Evolutionary conservation across 1,140 invertebrate genomes (phyloP).

Genomic region (Monomorium pharaonis): DNA sequence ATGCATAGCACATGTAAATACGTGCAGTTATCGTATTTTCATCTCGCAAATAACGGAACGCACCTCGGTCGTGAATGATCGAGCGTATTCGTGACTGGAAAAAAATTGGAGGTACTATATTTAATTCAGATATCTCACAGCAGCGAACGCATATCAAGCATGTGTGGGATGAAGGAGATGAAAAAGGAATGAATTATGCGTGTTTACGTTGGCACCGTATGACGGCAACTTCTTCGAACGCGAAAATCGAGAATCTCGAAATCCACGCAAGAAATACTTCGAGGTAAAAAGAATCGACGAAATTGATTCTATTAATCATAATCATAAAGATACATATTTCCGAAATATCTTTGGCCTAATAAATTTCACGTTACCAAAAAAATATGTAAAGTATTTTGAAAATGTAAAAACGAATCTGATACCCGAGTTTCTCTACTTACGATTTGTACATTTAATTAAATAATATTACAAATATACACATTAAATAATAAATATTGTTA

Average conservation of each 20-base stretch:
- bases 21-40: conserved; percentile 41
- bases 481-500: not conserved
- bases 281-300: not conserved
- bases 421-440: not conserved
- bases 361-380: not conserved
- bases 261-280: conserved; percentile 24
- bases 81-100: conserved; percentile 32
- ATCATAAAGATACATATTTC: not conserved
- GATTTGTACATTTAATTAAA: not conserved
- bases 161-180: not conserved
- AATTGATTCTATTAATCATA: not conserved
- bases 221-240: not conserved
- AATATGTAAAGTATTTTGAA: not conserved
- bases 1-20: not conserved
- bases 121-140: conserved; percentile 40
- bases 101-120: conserved; percentile 51
- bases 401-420: not conserved
- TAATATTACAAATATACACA: not conserved
- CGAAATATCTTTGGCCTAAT: not conserved
- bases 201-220: conserved; percentile 61
- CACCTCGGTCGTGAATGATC: conserved; percentile 41
- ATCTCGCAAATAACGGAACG: conserved; percentile 26
- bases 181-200: conserved; percentile 57
- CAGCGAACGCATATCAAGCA: not conserved
- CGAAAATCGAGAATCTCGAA: conserved; percentile 46